Percentiles rank a stretch among this genome's conserved stretches.
Evolutionary conservation across 2,797 vertebrate species (phyloP).

Genomic region (Taeniopygia guttata): DNA sequence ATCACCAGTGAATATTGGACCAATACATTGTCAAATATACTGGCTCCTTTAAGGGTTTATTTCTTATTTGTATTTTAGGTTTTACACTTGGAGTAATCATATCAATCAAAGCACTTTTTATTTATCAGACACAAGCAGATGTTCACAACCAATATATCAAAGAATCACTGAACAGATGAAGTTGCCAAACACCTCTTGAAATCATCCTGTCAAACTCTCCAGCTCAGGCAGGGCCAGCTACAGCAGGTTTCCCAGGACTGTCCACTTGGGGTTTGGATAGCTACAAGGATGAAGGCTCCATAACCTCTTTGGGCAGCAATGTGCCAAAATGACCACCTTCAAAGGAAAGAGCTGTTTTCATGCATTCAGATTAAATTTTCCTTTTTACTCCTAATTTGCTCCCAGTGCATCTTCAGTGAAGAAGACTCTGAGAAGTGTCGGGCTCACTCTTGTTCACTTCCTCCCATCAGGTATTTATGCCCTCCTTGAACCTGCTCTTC

Average conservation of each 20-base stretch:
- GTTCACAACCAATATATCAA: not conserved
- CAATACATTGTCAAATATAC: not conserved
- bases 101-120: not conserved
- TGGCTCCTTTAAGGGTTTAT: not conserved
- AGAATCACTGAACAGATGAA: not conserved
- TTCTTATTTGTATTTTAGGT: not conserved
- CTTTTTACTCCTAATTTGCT: not conserved
- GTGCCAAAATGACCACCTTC: not conserved
- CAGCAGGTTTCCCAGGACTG: not conserved
- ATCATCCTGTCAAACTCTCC: not conserved
- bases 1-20: not conserved
- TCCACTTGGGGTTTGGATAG: not conserved
- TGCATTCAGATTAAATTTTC: not conserved
- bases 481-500: not conserved
- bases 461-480: not conserved
- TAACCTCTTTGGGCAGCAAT: not conserved
- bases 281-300: not conserved
- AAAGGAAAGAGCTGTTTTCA: not conserved
- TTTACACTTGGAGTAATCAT: not conserved
- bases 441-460: not conserved
- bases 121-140: not conserved
- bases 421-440: not conserved
- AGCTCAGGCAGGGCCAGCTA: not conserved
- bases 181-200: not conserved
- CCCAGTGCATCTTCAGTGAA: not conserved